A percentile compares a stretch with the other conserved stretches of the same genome.
phyloP scores from a whole-genome alignment of 2,888 invertebrate species.

The Oxystoma pomonae region DNA sequence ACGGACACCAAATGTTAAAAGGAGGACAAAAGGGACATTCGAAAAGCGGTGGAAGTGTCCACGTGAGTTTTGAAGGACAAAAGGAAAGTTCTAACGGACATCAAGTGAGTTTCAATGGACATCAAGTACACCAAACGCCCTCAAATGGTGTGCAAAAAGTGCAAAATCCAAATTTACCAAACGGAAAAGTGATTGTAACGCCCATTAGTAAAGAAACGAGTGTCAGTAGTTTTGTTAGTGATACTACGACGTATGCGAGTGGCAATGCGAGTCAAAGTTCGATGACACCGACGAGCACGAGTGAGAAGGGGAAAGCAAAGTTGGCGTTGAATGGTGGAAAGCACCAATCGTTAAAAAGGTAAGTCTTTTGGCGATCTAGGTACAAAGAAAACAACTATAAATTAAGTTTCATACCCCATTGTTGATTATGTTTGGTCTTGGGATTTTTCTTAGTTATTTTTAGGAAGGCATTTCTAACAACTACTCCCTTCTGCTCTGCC shows the following conservation, averaged over 20 bases:
- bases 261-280: conserved; percentile 43
- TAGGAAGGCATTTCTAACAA: too few relatives aligned
- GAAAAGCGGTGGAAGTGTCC: neutral
- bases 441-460: too few relatives aligned
- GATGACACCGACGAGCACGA: conserved; percentile 56
- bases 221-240: conserved; percentile 65
- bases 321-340: conserved; percentile 66
- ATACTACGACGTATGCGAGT: conserved; percentile 52
- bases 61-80: neutral
- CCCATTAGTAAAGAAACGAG: conserved; percentile 62
- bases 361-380: too few relatives aligned
- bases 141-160: conserved; percentile 30
- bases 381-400: too few relatives aligned
- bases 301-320: conserved; percentile 64
- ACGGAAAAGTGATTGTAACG: conserved; percentile 40
- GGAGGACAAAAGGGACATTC: neutral
- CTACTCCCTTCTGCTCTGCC: too few relatives aligned
- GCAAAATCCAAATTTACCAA: conserved; percentile 34
- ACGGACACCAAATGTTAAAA: conserved; percentile 14
- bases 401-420: too few relatives aligned
- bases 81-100: neutral
- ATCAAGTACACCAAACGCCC: too few relatives aligned
- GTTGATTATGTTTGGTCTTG: too few relatives aligned
- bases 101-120: neutral
- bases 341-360: conserved; percentile 70